phyloP scores from a whole-genome alignment of 2,113 vertebrate species.

The Panurus biarmicus region DNA sequence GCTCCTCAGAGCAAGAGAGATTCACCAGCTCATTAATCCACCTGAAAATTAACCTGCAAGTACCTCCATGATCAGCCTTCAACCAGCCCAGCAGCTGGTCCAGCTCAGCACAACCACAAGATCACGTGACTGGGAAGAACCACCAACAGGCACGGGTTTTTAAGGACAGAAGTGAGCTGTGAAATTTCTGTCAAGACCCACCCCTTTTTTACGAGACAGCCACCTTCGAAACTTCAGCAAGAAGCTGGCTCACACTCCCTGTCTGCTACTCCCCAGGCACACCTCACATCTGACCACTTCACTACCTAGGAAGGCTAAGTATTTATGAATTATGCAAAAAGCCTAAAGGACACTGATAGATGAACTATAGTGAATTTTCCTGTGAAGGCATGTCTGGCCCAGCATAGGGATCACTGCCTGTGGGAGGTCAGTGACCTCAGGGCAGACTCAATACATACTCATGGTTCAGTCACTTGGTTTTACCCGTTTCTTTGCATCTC shows the following conservation, averaged over 20 bases:
- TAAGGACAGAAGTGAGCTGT: not conserved
- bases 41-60: not conserved
- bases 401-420: accelerated
- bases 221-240: not conserved
- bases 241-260: not conserved
- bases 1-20: not conserved
- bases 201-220: not conserved
- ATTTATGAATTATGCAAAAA: not conserved
- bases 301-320: not conserved
- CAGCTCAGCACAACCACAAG: not conserved
- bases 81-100: not conserved
- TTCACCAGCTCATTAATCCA: not conserved
- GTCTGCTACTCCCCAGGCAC: not conserved
- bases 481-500: not conserved
- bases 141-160: not conserved
- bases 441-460: accelerated
- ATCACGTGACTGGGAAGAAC: not conserved
- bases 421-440: not conserved
- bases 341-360: accelerated
- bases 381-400: not conserved
- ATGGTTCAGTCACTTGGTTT: not conserved
- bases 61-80: not conserved
- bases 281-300: not conserved
- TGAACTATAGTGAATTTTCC: not conserved
- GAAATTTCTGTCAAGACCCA: not conserved